phyloP scores from a whole-genome alignment of 1,140 invertebrate species.

The Cotesia typhae region DNA sequence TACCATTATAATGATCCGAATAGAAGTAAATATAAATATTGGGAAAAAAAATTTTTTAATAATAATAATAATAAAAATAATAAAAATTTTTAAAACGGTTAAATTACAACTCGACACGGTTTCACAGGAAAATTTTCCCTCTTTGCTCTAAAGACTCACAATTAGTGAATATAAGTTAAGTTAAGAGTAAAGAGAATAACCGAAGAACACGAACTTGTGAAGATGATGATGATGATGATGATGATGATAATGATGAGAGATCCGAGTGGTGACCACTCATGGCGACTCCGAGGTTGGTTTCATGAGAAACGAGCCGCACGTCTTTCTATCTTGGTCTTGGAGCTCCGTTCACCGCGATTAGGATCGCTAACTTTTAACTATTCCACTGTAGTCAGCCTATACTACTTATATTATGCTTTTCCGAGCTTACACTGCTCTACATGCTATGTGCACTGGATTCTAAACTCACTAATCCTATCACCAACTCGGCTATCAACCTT shows the following conservation, averaged over 20 bases:
- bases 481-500: too few species aligned
- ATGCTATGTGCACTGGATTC: too few species aligned
- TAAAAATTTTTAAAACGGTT: neutral
- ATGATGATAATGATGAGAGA: neutral
- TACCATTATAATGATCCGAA: too few species aligned
- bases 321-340: neutral
- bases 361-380: constrained; percentile 14
- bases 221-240: neutral
- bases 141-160: neutral
- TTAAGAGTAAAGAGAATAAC: neutral
- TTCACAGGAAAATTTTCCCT: constrained; percentile 6
- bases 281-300: neutral
- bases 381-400: neutral
- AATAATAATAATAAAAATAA: neutral
- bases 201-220: neutral
- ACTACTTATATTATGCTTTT: too few species aligned
- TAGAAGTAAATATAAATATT: too few species aligned
- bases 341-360: constrained; percentile 21
- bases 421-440: too few species aligned
- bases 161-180: too few species aligned
- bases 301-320: constrained; percentile 32
- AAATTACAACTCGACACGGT: constrained; percentile 9
- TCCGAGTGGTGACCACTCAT: neutral
- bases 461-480: too few species aligned
- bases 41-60: neutral